These are phyloP conservation scores for Coptotermes formosanus DNA, from an alignment of 1,140 invertebrate genomes.

Conservation along the genomic window DNA sequence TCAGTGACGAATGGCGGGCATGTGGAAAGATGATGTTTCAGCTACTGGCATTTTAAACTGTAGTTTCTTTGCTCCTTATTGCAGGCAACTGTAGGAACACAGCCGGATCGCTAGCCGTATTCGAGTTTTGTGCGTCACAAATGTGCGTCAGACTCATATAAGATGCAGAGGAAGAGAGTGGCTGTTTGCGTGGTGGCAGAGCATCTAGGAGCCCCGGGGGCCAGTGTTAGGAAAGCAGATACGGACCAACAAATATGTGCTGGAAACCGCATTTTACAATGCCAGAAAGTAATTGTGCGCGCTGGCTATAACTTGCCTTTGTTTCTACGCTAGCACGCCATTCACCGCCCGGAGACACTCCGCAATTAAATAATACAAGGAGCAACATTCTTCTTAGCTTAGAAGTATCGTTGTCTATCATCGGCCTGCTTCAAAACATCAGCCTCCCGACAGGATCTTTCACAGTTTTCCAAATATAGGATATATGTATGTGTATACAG, in stretches of 20 bases:
- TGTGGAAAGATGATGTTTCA: too few relatives aligned
- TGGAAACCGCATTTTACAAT: conserved; percentile 12
- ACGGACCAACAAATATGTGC: neutral
- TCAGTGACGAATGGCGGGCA: too few relatives aligned
- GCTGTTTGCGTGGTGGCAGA: neutral
- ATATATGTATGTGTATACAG: too few relatives aligned
- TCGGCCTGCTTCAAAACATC: too few relatives aligned
- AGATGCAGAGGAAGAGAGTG: neutral
- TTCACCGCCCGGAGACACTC: neutral
- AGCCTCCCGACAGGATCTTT: too few relatives aligned
- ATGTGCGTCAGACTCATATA: neutral
- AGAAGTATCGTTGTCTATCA: neutral
- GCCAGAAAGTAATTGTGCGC: neutral
- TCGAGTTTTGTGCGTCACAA: too few relatives aligned
- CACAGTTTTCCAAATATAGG: too few relatives aligned
- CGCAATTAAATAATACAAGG: neutral
- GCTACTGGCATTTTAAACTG: too few relatives aligned
- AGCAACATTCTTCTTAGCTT: neutral
- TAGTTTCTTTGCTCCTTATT: too few relatives aligned
- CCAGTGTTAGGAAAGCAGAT: neutral
- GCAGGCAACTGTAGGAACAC: too few relatives aligned
- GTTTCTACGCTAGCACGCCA: neutral
- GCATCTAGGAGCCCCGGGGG: neutral
- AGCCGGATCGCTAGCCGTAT: too few relatives aligned
- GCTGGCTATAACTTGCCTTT: neutral